phyloP scores from a whole-genome alignment of 2,797 vertebrate genomes.

The Lutjanus argentimaculatus region DNA sequence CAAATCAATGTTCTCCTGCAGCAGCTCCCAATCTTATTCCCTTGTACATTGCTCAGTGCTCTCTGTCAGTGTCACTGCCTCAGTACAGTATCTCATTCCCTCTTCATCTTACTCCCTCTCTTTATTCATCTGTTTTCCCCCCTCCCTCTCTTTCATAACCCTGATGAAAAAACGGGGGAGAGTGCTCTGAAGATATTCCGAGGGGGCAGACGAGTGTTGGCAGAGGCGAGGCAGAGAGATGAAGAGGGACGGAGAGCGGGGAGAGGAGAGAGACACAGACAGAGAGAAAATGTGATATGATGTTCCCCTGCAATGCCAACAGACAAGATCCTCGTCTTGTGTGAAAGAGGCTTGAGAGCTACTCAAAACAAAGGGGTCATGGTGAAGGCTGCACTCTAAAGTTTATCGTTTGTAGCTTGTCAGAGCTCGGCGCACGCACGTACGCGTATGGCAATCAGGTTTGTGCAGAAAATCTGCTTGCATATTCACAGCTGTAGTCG shows the following conservation, averaged over 20 bases:
- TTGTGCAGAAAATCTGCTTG: constrained; percentile 21
- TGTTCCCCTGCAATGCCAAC: constrained; percentile 65
- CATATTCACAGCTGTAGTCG: constrained; percentile 37
- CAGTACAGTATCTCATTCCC: constrained; percentile 76
- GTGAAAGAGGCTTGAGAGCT: constrained; percentile 61
- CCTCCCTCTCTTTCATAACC: constrained; percentile 71
- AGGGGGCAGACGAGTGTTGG: constrained; percentile 67
- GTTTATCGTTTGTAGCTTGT: constrained; percentile 62
- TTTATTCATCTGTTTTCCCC: constrained; percentile 70
- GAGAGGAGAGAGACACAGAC: constrained; percentile 28
- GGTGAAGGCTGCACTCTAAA: constrained; percentile 50
- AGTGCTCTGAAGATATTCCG: constrained; percentile 73
- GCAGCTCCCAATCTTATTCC: constrained; percentile 73
- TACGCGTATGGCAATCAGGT: constrained; percentile 24
- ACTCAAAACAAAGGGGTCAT: constrained; percentile 67
- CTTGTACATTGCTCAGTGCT: constrained; percentile 73
- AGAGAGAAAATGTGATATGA: constrained; percentile 59
- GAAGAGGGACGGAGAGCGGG: constrained; percentile 62
- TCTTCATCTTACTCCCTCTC: constrained; percentile 74
- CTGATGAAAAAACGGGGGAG: constrained; percentile 69
- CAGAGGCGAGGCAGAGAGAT: constrained; percentile 59
- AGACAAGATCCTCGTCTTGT: constrained; percentile 70
- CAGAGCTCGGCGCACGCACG: constrained; percentile 57
- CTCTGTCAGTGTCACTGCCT: constrained; percentile 79
- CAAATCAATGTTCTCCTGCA: constrained; percentile 77